A percentile compares a stretch with the other conserved stretches of the same genome.
These are phyloP conservation scores for Lagenorhynchus albirostris DNA, from an alignment of 2,113 vertebrate species.

Conservation along the genomic window DNA sequence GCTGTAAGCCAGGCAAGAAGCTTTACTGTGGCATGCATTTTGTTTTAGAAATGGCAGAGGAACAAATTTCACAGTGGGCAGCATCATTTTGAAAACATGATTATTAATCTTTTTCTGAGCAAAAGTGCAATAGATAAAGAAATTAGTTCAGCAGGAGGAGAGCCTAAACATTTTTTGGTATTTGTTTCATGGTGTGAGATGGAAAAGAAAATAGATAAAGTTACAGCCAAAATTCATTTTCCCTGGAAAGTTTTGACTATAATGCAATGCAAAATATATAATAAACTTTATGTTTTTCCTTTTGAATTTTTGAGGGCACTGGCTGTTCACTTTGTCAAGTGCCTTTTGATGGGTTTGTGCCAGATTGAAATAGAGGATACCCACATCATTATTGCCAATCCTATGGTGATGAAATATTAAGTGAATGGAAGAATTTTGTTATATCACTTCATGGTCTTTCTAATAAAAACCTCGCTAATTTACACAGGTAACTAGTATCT, in stretches of 20 bases:
- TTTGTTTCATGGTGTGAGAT: conserved; percentile 23
- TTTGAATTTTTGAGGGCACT: not conserved
- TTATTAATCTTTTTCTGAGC: conserved; percentile 50
- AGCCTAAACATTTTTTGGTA: not conserved
- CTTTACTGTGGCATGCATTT: not conserved
- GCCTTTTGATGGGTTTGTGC: not conserved
- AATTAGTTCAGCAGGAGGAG: conserved; percentile 39
- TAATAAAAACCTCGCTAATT: not conserved
- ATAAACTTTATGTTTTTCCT: not conserved
- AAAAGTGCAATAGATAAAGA: conserved; percentile 58
- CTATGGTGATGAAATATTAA: not conserved
- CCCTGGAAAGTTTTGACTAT: not conserved
- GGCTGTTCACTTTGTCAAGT: not conserved
- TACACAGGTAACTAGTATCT: not conserved
- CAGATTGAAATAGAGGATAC: not conserved
- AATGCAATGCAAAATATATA: not conserved
- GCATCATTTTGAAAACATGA: conserved; percentile 41
- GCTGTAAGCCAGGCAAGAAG: conserved; percentile 51
- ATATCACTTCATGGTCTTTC: not conserved
- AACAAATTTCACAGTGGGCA: conserved; percentile 47
- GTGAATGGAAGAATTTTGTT: not conserved
- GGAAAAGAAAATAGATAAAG: conserved; percentile 46
- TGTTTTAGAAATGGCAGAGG: not conserved
- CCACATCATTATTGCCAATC: not conserved
- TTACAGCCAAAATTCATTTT: conserved; percentile 30